phyloP scores from a whole-genome alignment of 2,888 invertebrate species.

The Salticus scenicus region DNA sequence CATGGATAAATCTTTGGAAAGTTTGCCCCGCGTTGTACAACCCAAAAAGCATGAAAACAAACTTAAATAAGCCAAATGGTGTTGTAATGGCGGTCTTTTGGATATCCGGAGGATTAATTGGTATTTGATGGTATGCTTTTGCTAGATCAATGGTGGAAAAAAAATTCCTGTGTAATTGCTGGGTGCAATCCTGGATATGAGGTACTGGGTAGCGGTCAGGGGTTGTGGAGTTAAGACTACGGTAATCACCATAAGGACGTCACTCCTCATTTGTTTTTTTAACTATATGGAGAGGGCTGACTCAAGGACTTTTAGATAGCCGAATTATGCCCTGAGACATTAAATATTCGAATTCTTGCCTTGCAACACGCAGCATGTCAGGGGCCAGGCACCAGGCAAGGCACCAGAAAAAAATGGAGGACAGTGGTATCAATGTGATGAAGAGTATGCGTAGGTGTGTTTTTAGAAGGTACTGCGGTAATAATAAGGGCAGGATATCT shows the following conservation, averaged over 20 bases:
- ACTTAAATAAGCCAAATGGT: no score
- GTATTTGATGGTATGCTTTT: background rate
- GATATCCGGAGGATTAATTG: background rate
- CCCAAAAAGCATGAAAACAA: conserved; percentile 74
- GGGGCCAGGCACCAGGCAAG: background rate
- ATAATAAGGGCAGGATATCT: background rate
- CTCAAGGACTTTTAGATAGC: background rate
- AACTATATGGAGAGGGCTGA: background rate
- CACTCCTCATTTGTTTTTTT: background rate
- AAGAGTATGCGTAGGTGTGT: background rate
- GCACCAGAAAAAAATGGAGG: conserved; percentile 34
- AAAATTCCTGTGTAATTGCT: no score
- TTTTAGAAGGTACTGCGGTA: background rate
- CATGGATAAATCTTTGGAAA: conserved; percentile 58
- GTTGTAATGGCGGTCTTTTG: conserved; percentile 73
- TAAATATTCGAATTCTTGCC: background rate
- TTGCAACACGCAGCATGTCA: background rate
- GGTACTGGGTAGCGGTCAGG: background rate
- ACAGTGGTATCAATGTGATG: conserved; percentile 14
- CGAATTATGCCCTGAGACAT: background rate
- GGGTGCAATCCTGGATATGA: background rate
- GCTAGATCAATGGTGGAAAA: conserved; percentile 15
- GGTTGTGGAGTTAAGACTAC: background rate
- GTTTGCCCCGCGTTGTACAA: conserved; percentile 76
- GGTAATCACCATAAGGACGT: background rate